phyloP scores from a whole-genome alignment of 2,797 vertebrate genomes.

The Enoplosus armatus region DNA sequence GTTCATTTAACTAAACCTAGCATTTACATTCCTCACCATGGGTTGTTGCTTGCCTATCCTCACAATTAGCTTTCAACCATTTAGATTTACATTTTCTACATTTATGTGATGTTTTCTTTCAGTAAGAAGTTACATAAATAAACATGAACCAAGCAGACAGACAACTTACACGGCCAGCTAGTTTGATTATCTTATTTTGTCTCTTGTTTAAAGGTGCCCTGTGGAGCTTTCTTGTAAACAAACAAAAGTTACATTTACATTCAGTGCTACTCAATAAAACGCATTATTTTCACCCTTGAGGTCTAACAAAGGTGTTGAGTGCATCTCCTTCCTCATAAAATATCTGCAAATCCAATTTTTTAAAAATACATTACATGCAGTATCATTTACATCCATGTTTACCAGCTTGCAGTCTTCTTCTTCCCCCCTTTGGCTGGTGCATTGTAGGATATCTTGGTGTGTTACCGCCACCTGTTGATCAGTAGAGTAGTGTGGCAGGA shows the following conservation, averaged over 20 bases:
- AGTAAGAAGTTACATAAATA: background rate
- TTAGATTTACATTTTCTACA: slow-evolving; percentile 17
- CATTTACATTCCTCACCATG: slow-evolving; percentile 6
- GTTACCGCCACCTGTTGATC: background rate
- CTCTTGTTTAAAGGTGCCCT: slow-evolving; percentile 2
- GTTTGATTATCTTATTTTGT: slow-evolving; percentile 18
- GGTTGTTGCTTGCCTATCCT: background rate
- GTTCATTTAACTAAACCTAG: background rate
- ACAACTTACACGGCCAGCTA: background rate
- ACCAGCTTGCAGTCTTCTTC: background rate
- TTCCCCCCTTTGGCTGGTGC: background rate
- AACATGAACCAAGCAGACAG: slow-evolving; percentile 21
- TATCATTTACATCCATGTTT: background rate
- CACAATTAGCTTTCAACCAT: slow-evolving; percentile 5
- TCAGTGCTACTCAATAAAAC: background rate
- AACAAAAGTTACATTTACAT: background rate
- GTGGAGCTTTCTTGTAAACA: slow-evolving; percentile 4
- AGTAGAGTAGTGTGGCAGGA: background rate
- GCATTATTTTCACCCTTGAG: background rate
- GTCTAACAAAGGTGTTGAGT: background rate
- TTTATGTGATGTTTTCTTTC: slow-evolving; percentile 4
- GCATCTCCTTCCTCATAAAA: background rate
- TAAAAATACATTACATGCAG: background rate
- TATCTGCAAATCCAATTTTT: background rate
- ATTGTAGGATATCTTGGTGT: background rate